Evolutionary conservation across 2,888 invertebrate species (phyloP), one percentile per base, ranked within the genome.

Genomic region (Neria commutata): DNA sequence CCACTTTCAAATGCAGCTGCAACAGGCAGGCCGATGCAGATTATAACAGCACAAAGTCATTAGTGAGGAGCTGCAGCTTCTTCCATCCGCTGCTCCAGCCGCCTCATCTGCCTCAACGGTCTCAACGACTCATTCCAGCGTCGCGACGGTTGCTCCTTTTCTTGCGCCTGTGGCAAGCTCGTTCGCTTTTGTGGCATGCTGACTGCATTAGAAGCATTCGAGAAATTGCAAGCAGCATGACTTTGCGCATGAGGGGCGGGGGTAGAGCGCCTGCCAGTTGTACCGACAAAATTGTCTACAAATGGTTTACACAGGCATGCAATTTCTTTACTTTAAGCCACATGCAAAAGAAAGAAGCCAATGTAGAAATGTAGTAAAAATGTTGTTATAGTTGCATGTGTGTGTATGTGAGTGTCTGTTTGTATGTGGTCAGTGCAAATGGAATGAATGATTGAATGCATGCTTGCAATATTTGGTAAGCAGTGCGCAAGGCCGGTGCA

Each of bases 201-300:
- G 24, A n/a, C 37, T 47, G 47, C 29, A 29, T 40, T 47, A 53
- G 57, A 58, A 19, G 33, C 40, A 53, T 48, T 17, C n/a, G 51
- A 51, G 37, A 51, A 54, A 54, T 48, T 48, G 34, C 42, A 46
- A 58, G 66, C 46, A 40, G 69, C 69, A 73, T 74, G 69, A 64
- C n/a, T n/a, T n/a, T n/a, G n/a, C n/a, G n/a, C n/a, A n/a, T n/a
- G 72, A 67, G 65, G 69, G 64, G 50, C 37, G n/a, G 50, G 34
- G 5, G 23, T 3, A 14, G 29, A 49, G 49, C 11, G 50, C 26
- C 33, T n/a, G 16, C 25, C 48, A 14, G 25, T 33, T 49, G 49
- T 75, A 71, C 72, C 69, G 71, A 77, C 78, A 76, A 77, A 78
- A 76, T 76, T 77, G 78, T 76, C 76, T 76, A 78, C 78, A 77